Evolutionary conservation across 2,797 vertebrate genomes (phyloP).

Genomic region (Lutjanus argentimaculatus): DNA sequence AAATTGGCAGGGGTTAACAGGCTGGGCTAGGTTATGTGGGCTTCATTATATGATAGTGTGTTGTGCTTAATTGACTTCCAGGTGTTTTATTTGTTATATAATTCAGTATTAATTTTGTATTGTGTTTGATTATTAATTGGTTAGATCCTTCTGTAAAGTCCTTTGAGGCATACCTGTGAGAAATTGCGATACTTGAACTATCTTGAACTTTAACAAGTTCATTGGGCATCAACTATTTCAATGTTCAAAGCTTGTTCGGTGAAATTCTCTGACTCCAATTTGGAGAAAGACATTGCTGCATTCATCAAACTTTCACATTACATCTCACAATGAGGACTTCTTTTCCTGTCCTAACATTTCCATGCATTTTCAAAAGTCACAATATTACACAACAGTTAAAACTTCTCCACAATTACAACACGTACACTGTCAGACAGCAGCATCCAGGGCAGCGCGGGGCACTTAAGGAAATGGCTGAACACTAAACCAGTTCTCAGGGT

Average conservation of each 20-base stretch:
- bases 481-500: conserved; percentile 85
- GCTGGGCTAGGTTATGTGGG: too few species aligned
- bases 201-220: not conserved
- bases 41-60: not conserved
- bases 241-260: not conserved
- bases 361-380: not conserved
- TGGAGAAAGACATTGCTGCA: not conserved
- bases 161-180: not conserved
- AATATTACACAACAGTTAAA: not conserved
- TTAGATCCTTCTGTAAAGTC: not conserved
- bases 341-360: not conserved
- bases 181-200: not conserved
- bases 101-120: not conserved
- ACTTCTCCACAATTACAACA: not conserved
- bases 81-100: not conserved
- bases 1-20: not conserved
- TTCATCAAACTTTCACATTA: not conserved
- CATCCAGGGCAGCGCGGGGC: conserved; percentile 58
- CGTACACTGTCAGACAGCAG: conserved; percentile 22
- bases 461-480: conserved; percentile 88
- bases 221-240: not conserved
- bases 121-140: not conserved
- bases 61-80: not conserved
- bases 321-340: not conserved
- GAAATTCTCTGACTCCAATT: not conserved